phyloP scores from a whole-genome alignment of 2,797 vertebrate species.

The Enteromius argenteus region DNA sequence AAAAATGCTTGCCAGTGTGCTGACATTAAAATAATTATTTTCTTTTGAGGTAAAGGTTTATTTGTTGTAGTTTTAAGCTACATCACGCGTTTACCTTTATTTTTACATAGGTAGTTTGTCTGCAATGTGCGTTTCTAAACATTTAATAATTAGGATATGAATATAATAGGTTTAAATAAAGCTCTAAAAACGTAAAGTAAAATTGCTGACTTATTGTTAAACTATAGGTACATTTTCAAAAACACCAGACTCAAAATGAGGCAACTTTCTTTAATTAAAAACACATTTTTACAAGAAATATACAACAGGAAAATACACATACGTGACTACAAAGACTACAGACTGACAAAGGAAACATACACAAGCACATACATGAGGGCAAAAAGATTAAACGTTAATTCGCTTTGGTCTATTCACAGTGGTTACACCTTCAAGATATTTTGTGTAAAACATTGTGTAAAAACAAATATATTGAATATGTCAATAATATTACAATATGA shows the following conservation, averaged over 20 bases:
- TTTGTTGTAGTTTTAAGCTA: background rate
- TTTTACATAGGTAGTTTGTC: background rate
- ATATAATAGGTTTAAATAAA: background rate
- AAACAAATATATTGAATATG: conserved; percentile 67
- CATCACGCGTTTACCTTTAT: background rate
- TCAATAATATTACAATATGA: conserved; percentile 75
- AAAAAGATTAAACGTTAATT: conserved; percentile 73
- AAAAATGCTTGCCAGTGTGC: background rate
- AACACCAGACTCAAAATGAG: conserved; percentile 45
- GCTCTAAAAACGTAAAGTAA: background rate
- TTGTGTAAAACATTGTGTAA: conserved; percentile 68
- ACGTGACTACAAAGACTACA: conserved; percentile 76
- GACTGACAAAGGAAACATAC: conserved; percentile 71
- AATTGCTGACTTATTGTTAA: background rate
- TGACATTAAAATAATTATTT: background rate
- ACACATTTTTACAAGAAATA: conserved; percentile 89
- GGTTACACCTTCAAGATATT: conserved; percentile 77
- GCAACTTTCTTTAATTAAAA: conserved; percentile 85
- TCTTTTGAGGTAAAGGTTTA: background rate
- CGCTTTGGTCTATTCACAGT: conserved; percentile 94
- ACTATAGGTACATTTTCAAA: background rate
- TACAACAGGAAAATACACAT: conserved; percentile 89
- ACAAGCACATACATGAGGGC: conserved; percentile 60
- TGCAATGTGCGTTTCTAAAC: background rate
- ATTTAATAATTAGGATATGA: background rate